Evolutionary conservation across 1,140 invertebrate species (phyloP), one percentile per base, ranked within the genome.

Genomic region (Ceratosolen solmsi): DNA sequence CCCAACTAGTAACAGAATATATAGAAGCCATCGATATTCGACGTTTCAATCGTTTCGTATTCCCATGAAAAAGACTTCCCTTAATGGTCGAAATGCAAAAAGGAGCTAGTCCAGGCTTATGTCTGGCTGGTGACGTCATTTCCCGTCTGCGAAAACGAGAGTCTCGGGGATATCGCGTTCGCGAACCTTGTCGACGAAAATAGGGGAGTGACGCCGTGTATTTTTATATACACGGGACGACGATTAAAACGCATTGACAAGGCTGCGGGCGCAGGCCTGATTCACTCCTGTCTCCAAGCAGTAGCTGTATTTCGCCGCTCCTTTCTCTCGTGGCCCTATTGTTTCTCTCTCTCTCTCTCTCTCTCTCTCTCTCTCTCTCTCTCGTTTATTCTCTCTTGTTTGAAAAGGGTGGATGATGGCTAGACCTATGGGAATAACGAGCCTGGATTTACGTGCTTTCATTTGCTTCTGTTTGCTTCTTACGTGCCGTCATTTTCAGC

Each of bases 121-220:
- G 58, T 33, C 76, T 70, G 25, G 22, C n/a, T 9, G 36, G 4
- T 72, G 76, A 56, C 76, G 76, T 79, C 76, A 79, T 38, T 79
- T 79, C 49, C 76, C 30, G 76, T 70, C 46, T 79, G 63, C 15
- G 30, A 33, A 30, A 51, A 30, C 72, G 36, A 58, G 20, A 73
- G 51, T 17, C 49, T 33, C 41, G 33, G 65, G 65, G 65, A 41
- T 70, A 70, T 27, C 41, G n/a, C 7, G 70, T n/a, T 68, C 63
- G 33, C 63, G 33, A 38, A 38, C 15, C 2, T 17, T 27, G 46
- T n/a, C 9, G 46, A 73, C 71, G 46, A 73, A 72, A 72, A 27
- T 51, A 46, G 70, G n/a, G 70, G 41, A 72, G 70, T 22, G 41
- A n/a, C 30, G 3, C 58, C 58, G 58, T 9, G 58, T 27, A 54